Conservation (phyloP, 2,888 invertebrate genomes). For the Drosophila siamana region DNA sequence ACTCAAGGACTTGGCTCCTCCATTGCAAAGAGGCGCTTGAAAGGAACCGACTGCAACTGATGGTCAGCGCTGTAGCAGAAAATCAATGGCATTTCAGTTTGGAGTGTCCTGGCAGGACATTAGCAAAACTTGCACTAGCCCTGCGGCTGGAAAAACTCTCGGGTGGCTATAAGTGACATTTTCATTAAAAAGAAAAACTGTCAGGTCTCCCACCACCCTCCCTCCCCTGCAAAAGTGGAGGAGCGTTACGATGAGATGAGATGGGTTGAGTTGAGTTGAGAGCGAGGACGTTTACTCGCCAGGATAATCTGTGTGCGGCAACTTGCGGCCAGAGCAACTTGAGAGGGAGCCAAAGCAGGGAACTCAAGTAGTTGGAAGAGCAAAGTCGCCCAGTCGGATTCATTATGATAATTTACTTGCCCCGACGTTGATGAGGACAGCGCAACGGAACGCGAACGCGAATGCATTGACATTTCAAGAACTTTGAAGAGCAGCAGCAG, state of each 20-base stretch:
- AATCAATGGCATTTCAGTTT: conserved; percentile 61
- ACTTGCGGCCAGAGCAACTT: conserved; percentile 28
- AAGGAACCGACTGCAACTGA: conserved; percentile 19
- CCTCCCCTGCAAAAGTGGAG: neutral
- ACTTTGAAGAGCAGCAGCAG: conserved; percentile 61
- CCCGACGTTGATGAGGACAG: conserved; percentile 28
- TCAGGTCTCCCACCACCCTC: conserved; percentile 15
- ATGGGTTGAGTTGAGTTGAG: conserved; percentile 6
- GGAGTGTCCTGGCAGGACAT: conserved; percentile 43
- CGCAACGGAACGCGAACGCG: conserved; percentile 27
- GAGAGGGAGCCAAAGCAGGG: conserved; percentile 8
- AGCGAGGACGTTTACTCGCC: conserved; percentile 40
- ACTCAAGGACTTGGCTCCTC: conserved; percentile 31
- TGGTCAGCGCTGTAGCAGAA: conserved; percentile 75
- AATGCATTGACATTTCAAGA: conserved; percentile 77
- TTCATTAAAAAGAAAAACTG: conserved; percentile 73
- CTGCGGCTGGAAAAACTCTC: conserved; percentile 51
- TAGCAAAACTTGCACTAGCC: conserved; percentile 51
- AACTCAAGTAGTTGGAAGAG: conserved; percentile 73
- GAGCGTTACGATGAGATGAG: conserved; percentile 3
- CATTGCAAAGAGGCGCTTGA: conserved; percentile 32
- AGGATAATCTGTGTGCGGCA: conserved; percentile 32
- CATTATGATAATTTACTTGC: conserved; percentile 80
- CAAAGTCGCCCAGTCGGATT: conserved; percentile 72
- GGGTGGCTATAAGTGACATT: conserved; percentile 70